A percentile compares a stretch with the other conserved stretches of the same genome.
These are phyloP conservation scores for Heliconius eleuchia DNA, from an alignment of 1,140 invertebrate genomes.

Conservation along the genomic window DNA sequence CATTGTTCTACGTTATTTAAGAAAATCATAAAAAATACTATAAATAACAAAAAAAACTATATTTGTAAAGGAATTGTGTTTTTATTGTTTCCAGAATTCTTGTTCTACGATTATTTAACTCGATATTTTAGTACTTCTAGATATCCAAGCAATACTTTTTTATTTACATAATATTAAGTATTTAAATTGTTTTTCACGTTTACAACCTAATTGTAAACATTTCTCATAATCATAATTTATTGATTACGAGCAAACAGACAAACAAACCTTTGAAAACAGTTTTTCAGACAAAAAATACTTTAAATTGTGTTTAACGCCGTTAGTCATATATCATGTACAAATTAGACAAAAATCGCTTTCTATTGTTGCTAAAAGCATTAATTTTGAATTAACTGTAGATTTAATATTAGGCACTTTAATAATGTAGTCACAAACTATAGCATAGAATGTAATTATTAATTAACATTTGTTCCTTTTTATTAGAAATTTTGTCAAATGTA, in stretches of 20 bases:
- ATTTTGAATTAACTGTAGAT: neutral
- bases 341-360: neutral
- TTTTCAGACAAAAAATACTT: neutral
- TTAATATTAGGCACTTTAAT: neutral
- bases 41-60: neutral
- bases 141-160: neutral
- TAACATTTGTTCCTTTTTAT: constrained; percentile 14
- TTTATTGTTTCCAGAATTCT: neutral
- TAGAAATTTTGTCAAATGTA: constrained; percentile 8
- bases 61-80: neutral
- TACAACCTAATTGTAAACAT: too few species aligned
- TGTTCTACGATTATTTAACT: neutral
- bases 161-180: neutral
- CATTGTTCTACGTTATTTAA: neutral
- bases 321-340: neutral
- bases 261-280: too few species aligned
- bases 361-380: constrained; percentile 12
- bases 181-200: neutral
- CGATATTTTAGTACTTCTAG: too few species aligned
- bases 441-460: constrained; percentile 18
- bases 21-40: neutral
- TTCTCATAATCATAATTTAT: too few species aligned
- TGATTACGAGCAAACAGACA: neutral
- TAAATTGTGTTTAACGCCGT: neutral
- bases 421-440: constrained; percentile 9